Base-by-base conservation (phyloP, 2,888 invertebrate genomes). In the Acronicta aceris region DNA sequence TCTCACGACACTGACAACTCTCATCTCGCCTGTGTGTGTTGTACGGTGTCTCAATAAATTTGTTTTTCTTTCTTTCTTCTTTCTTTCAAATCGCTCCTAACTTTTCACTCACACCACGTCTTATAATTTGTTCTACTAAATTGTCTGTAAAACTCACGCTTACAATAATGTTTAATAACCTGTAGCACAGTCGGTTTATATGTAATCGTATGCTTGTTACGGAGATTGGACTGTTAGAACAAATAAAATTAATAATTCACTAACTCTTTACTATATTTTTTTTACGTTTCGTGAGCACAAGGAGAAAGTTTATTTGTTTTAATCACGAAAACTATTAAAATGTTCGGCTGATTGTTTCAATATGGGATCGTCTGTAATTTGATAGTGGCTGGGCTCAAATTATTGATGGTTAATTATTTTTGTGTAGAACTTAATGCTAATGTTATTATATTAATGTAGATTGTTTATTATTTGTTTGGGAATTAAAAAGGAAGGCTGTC, bases 81-180 rank as follows among this genome's bases (percentile, higher is more conserved):
- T n/a, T n/a, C n/a, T n/a, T n/a, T n/a, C n/a, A n/a, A n/a, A n/a
- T 53, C 80, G 76, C 81, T 74, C 0, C 0, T 27, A 62, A 46
- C 83, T 79, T 45, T 10, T 77, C 1, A 59, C 81, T 82, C 78
- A 54, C 0, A 67, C 78, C 78, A 49, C 49, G 36, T 75, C 83
- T 84, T 86, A 93, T 90, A 93, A 93, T 94, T 93, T 93, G 93
- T 94, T 93, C 90, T 87, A 90, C 88, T 91, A 93, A 93, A 93
- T 92, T 90, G 88, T 91, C 85, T 89, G 91, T 92, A 91, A 92
- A 92, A 89, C 88, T 87, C 81, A 81, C 86, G 89, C 89, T 91
- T 92, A 90, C 89, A 91, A 87, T 81, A 84, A 88, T 92, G 90
- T 92, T 91, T 93, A 93, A 92, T 93, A 92, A 91, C 89, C 87